These are phyloP conservation scores for Luscinia luscinia DNA, from an alignment of 2,797 vertebrate species.

Conservation along the genomic window DNA sequence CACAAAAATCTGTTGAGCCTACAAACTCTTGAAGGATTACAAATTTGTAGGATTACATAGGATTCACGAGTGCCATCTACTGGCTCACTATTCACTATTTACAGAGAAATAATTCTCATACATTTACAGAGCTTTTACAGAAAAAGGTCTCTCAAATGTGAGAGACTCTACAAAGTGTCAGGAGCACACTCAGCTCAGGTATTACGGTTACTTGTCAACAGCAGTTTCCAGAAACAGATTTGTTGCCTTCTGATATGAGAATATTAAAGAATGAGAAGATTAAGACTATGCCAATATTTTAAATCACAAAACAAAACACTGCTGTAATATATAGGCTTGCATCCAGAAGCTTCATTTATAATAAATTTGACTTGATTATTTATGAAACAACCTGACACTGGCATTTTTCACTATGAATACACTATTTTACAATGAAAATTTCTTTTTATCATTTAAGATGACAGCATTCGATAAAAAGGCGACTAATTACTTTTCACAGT, in stretches of 20 bases:
- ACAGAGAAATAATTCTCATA: neutral
- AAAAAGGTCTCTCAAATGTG: neutral
- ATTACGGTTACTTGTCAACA: neutral
- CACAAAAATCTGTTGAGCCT: neutral
- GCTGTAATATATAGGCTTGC: neutral
- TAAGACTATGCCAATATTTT: neutral
- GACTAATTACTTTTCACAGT: neutral
- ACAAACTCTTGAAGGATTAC: neutral
- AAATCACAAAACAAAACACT: neutral
- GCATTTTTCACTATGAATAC: neutral
- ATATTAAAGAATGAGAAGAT: neutral
- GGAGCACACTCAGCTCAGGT: neutral
- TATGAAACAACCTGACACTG: neutral
- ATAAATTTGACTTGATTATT: neutral
- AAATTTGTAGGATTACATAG: neutral
- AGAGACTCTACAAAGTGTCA: neutral
- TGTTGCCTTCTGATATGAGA: neutral
- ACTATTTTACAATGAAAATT: neutral
- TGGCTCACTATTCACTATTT: neutral
- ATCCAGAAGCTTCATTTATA: neutral
- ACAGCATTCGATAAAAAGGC: neutral
- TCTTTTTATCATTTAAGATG: neutral
- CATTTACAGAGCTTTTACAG: neutral
- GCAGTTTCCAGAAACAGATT: neutral
- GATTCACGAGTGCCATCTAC: constrained; percentile 40